Conservation (phyloP, 2,888 invertebrate genomes). For the Latrodectus elegans region DNA sequence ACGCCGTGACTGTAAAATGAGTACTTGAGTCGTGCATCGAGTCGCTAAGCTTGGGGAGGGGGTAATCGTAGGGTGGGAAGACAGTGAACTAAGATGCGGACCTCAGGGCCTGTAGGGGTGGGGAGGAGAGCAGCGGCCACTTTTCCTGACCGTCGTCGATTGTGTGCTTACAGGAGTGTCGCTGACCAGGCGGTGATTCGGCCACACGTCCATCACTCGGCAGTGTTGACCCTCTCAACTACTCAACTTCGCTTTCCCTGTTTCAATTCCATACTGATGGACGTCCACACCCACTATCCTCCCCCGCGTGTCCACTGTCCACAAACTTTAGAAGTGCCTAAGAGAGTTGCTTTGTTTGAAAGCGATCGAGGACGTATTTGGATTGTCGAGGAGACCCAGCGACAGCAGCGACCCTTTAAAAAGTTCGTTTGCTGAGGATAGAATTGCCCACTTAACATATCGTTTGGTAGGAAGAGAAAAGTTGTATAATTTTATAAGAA, state of each 20-base stretch:
- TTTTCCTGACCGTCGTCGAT: slow-evolving; percentile 11
- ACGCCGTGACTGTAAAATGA: slow-evolving; percentile 71
- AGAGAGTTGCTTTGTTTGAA: background rate
- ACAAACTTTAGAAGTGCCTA: background rate
- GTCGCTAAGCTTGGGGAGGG: slow-evolving; percentile 58
- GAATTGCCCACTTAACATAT: no score
- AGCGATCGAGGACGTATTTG: background rate
- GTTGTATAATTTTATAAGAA: no score
- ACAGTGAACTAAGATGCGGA: slow-evolving; percentile 17
- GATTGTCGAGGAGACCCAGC: background rate
- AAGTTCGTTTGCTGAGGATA: no score
- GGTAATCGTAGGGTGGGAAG: slow-evolving; percentile 1
- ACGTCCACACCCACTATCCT: no score
- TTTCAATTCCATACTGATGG: no score
- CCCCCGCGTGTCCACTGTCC: background rate
- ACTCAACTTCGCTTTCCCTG: background rate
- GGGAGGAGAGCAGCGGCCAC: slow-evolving; percentile 17
- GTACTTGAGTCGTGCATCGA: slow-evolving; percentile 68
- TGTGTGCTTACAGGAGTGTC: slow-evolving; percentile 44
- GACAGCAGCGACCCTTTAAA: background rate
- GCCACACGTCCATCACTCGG: slow-evolving; percentile 6
- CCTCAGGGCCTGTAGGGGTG: background rate
- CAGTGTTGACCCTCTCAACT: slow-evolving; percentile 36
- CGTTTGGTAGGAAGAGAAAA: no score
- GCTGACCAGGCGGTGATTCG: slow-evolving; percentile 27